These are phyloP conservation scores for Acleris laterana DNA, from an alignment of 2,888 invertebrate genomes.

Conservation along the genomic window DNA sequence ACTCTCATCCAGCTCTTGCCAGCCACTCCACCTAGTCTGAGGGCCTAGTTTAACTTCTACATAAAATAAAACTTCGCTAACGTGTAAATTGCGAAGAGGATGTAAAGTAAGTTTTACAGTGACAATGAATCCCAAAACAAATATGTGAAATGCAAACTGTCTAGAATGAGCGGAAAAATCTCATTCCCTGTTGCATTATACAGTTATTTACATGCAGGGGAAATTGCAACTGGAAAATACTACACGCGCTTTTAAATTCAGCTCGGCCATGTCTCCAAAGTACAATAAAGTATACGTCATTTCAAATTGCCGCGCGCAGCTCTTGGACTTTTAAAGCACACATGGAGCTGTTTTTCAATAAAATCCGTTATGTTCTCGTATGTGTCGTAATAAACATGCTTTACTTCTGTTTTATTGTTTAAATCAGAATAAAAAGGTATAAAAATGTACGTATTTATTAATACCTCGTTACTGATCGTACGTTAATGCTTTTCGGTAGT, in stretches of 20 bases:
- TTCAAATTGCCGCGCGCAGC: background rate
- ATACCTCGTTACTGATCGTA: no score
- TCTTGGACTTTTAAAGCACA: background rate
- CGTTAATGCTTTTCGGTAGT: no score
- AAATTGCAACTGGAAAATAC: slow-evolving; percentile 18
- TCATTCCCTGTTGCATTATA: slow-evolving; percentile 16
- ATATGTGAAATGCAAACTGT: background rate
- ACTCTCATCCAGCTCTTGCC: no score
- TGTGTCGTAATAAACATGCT: no score
- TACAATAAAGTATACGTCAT: background rate
- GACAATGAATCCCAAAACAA: slow-evolving; percentile 1
- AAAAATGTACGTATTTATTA: no score
- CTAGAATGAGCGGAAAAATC: slow-evolving; percentile 20
- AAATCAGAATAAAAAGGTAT: no score
- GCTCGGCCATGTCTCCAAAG: background rate
- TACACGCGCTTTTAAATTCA: slow-evolving; percentile 13
- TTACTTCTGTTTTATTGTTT: no score
- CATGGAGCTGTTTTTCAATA: background rate
- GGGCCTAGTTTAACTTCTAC: no score
- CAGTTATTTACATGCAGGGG: slow-evolving; percentile 26
- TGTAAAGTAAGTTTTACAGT: background rate
- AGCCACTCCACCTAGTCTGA: no score
- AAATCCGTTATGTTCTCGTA: no score
- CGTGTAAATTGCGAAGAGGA: no score
- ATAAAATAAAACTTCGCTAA: no score